A percentile compares a stretch with the other conserved stretches of the same genome.
phyloP scores from a whole-genome alignment of 2,888 invertebrate genomes.

The Tenthredo notha region DNA sequence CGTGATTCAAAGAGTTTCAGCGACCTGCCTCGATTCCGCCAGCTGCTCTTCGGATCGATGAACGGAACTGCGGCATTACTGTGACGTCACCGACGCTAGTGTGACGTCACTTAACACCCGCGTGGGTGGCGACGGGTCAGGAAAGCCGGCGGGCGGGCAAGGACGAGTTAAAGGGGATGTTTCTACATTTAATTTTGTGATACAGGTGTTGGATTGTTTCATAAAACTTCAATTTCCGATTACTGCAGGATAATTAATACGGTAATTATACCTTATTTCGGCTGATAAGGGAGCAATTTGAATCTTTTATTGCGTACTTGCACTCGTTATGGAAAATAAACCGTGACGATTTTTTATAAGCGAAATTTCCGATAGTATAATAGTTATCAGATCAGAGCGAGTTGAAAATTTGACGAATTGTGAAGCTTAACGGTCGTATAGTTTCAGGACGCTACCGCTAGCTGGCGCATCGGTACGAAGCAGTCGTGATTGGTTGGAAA shows the following conservation, averaged over 20 bases:
- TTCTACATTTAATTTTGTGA: not conserved
- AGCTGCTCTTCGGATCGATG: slow-evolving; percentile 68
- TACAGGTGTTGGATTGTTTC: not conserved
- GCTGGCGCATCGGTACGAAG: not conserved
- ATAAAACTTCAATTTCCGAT: not conserved
- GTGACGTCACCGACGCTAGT: slow-evolving; percentile 75
- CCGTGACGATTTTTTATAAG: not conserved
- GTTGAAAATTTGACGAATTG: not conserved
- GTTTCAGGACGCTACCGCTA: slow-evolving; percentile 10
- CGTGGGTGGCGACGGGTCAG: slow-evolving; percentile 38
- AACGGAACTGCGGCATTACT: slow-evolving; percentile 76
- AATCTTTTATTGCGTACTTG: not conserved
- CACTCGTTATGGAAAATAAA: not conserved
- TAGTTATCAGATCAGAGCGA: not conserved
- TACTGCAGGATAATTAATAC: not conserved
- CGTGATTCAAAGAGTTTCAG: not conserved
- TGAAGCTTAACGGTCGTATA: not conserved
- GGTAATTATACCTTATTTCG: not conserved
- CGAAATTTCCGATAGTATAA: not conserved
- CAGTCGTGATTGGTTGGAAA: not conserved
- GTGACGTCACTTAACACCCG: slow-evolving; percentile 69
- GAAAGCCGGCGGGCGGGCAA: slow-evolving; percentile 39
- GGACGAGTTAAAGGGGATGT: slow-evolving; percentile 51
- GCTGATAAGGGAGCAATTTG: not conserved
- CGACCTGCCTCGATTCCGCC: slow-evolving; percentile 6